Evolutionary conservation across 2,888 invertebrate species (phyloP).

Genomic region (Himalopsyche anomala): DNA sequence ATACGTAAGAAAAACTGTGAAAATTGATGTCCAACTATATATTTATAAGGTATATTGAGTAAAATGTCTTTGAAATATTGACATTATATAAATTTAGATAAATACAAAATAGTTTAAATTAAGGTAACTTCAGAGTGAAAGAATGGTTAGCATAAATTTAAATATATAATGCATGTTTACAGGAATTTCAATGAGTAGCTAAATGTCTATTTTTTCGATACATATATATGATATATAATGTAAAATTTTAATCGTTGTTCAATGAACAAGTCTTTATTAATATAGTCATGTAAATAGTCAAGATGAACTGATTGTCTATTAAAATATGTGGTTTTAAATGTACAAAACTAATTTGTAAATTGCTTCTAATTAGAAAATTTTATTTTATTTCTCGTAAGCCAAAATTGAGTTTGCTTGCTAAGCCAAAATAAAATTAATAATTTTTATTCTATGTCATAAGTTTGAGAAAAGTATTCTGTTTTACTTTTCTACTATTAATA

Average conservation of each 20-base stretch:
- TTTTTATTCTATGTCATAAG: too few species aligned
- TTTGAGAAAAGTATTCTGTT: too few species aligned
- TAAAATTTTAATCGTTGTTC: slow-evolving; percentile 28
- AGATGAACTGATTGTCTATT: slow-evolving; percentile 62
- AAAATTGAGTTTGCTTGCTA: slow-evolving; percentile 17
- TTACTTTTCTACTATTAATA: too few species aligned
- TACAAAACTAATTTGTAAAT: slow-evolving; percentile 53
- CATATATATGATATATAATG: slow-evolving; percentile 41
- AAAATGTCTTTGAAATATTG: slow-evolving; percentile 4
- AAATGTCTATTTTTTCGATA: slow-evolving; percentile 64
- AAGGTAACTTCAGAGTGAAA: slow-evolving; percentile 33
- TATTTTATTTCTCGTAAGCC: background rate
- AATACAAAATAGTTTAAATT: slow-evolving; percentile 37
- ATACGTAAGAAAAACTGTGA: slow-evolving; percentile 57
- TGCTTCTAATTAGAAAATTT: background rate
- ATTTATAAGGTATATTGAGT: slow-evolving; percentile 12
- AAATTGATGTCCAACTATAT: slow-evolving; percentile 53
- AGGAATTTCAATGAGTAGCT: slow-evolving; percentile 56
- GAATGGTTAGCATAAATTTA: slow-evolving; percentile 11
- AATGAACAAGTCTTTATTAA: slow-evolving; percentile 4
- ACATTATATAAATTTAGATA: background rate
- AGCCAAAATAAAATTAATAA: background rate
- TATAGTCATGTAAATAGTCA: slow-evolving; percentile 54
- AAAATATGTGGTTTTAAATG: slow-evolving; percentile 52
- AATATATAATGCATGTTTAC: slow-evolving; percentile 44